Base-by-base conservation (phyloP, 2,888 invertebrate species). In the Callimorpha dominula region DNA sequence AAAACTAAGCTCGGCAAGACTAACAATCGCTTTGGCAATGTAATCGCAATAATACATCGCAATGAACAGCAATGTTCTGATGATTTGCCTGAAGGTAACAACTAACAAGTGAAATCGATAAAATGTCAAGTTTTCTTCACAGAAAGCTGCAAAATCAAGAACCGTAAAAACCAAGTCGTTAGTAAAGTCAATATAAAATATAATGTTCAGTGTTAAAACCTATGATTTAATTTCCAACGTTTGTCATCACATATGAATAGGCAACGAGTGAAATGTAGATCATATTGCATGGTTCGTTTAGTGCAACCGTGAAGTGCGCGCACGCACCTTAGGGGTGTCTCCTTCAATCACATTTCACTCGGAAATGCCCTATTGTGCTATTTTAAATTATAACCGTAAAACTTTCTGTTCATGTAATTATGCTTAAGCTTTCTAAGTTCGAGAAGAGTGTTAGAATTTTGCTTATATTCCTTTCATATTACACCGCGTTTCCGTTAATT, bases 211-310 rank as follows among this genome's bases (percentile, higher is more conserved):
- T 74, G 69, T 70, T 80, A 81, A 82, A 81, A 70, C 81, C 75
- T 81, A 79, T 82, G 73, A 80, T 86, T 81, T 74, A 80, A 81
- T 82, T 83, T 83, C 78, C 68, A 85, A 78, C 70, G 78, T 78
- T 82, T 77, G 78, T 79, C 80, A 80, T 75, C 73, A 83, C 78
- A 80, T 80, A 77, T 82, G 80, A 84, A 80, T 80, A 78, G 85
- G 76, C 80, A 85, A 81, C 78, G 89, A 91, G 89, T 91, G 89
- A 92, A 91, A 93, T 90, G 86, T 92, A 88, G 92, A 83, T 81
- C 93, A 91, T 78, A 80, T 82, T 86, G 80, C 86, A 92, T 86
- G 91, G 89, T 90, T 86, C 86, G 90, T 80, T 91, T 83, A 80
- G 66, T 83, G 66, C 65, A 63, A 66, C 63, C 72, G 73, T 73